Conservation (phyloP, 2,113 vertebrate species). For the Piaya cayana region DNA sequence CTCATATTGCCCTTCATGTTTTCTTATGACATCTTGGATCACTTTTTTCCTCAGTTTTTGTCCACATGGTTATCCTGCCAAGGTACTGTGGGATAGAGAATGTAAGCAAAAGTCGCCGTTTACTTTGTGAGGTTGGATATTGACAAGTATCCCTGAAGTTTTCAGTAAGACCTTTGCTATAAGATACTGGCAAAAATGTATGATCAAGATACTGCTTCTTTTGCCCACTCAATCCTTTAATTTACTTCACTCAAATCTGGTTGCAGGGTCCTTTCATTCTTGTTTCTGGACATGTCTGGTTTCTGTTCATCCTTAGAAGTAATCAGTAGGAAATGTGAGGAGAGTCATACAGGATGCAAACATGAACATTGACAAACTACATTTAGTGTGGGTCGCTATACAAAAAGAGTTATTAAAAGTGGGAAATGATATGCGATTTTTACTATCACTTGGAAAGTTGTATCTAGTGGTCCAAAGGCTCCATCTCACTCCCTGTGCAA, state of each 20-base stretch:
- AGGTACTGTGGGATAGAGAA: background rate
- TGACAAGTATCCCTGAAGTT: background rate
- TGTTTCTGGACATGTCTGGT: background rate
- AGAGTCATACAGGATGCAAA: background rate
- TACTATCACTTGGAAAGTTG: background rate
- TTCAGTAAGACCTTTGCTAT: background rate
- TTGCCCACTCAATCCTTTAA: background rate
- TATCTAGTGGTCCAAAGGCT: background rate
- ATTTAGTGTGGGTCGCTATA: background rate
- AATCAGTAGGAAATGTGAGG: background rate
- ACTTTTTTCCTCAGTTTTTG: background rate
- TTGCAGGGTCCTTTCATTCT: background rate
- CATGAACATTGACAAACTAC: accelerated
- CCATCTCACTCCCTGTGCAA: background rate
- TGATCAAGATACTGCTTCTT: background rate
- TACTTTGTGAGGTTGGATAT: background rate
- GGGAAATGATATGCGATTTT: background rate
- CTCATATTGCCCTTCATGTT: background rate
- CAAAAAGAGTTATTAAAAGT: background rate
- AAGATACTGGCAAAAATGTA: background rate
- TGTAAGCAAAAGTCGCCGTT: background rate
- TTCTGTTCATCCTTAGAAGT: background rate
- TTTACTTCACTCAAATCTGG: background rate
- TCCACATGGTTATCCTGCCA: background rate
- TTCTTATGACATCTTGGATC: background rate